Evolutionary conservation across 1,140 invertebrate genomes (phyloP), one percentile per base, ranked within the genome.

Genomic region (Calliphora vicina): DNA sequence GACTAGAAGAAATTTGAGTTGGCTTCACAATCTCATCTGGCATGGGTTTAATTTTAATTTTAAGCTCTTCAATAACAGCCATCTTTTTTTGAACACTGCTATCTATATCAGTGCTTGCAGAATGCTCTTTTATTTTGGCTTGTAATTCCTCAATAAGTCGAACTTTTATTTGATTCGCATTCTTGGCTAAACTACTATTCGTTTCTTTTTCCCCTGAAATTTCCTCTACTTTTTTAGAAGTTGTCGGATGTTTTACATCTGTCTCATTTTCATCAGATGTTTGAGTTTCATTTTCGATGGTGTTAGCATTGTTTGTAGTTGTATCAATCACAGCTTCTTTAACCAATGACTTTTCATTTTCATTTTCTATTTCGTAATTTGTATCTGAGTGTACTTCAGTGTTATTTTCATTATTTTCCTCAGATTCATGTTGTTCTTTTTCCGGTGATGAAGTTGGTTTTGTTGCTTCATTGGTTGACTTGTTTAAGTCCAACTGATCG

Each of bases 41-140:
- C 72, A 84, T 85, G 5, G 84, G 84, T 1, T 86, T 83, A 82
- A 89, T 87, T 84, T 88, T 89, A 1, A 82, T 86, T 72, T 89
- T 87, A 43, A 89, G 84, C 84, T 89, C 88, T 73, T 88, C 87
- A 43, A 89, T 89, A 1, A 89, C 83, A 0, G 87, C 88, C 81
- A 86, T 67, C 20, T 25, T 67, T n/a, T 67, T 67, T 25, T 67
- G 23, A 20, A 26, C 87, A 88, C 27, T 88, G 82, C 74, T 43
- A 5, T 76, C 20, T 29, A 29, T 76, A 20, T 20, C 27, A 29
- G 27, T 2, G 27, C 13, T 67, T 67, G 8, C 5, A n/a, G 50
- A 57, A 15, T 67, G 61, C 20, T 25, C 61, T 57, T 57, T 57
- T 57, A 57, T 57, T 57, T n/a, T 57, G 6, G 15, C 50, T 57